Evolutionary conservation across 2,797 vertebrate genomes (phyloP), one percentile per base, ranked within the genome.

Genomic region (Scolopax rusticola): DNA sequence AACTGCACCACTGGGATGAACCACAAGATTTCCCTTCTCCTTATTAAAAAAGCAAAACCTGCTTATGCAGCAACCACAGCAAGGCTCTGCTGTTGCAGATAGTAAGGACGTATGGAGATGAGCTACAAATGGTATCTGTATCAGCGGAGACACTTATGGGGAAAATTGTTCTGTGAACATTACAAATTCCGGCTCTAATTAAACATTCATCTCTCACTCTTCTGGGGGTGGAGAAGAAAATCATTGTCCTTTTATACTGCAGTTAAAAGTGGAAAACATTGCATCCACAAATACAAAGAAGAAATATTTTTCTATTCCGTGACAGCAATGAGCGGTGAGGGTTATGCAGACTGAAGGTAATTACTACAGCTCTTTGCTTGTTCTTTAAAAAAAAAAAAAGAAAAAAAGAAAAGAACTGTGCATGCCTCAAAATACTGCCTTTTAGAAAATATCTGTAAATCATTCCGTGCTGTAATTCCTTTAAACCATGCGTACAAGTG

Each of bases 41-140:
- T 98, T 98, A 98, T 98, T 98, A 97, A 97, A 98, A 96, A 87
- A 83, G 94, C 82, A 97, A 97, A 98, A 97, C 97, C 96, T 97
- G 97, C 97, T 97, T 98, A 98, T 97, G 95, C 94, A 98, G 97
- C 97, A 98, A 94, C 93, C 97, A 87, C 76, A 90, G 97, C 93
- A 92, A 68, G 91, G 96, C 95, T 95, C 94, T 98, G 97, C 84
- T 97, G 95, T 81, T 92, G 97, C 80, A 97, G 97, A 97, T 97
- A 97, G 97, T 88, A 93, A 95, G 80, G 94, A 95, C 1, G 75
- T 88, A 97, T 94, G 97, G 95, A 97, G 95, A 97, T 96, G 96
- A 95, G 90, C 84, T 92, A 80, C 78, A 94, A 88, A 93, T 16
- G 8, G 94, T 91, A 94, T 92, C 96, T 78, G 4, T 95, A 93